Evolutionary conservation across 2,797 vertebrate genomes (phyloP), one percentile per base, ranked within the genome.

Genomic region (Rhyacichthys aspro): DNA sequence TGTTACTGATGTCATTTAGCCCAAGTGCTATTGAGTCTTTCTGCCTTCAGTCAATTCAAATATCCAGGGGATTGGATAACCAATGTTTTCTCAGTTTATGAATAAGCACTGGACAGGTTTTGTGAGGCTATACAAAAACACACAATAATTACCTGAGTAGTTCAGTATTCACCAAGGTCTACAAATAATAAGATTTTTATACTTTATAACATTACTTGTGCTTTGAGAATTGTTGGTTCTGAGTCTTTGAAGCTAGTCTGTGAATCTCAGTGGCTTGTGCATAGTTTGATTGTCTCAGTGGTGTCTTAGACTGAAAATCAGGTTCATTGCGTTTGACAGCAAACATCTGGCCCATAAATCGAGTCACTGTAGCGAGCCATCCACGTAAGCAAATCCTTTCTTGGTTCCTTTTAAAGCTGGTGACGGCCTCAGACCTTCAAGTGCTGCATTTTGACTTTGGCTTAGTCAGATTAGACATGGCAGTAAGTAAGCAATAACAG

Each of bases 391-490:
- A 14, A 42, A 71, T 71, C 55, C 54, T 39, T 48, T 48, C 1
- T 39, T 12, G 8, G n/a, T 44, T 28, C 9, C 17, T 71, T 63
- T 58, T 3, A 74, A 63, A 68, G 53, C 70, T 46, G 54, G 63
- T 70, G 66, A 74, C 39, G 37, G 62, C 61, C 38, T 67, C 55
- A 23, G 43, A 71, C 38, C 59, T 73, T 70, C 38, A 47, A 57
- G 48, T 68, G 66, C 49, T 56, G 44, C 18, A 15, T 28, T 78
- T 38, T 55, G 67, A 81, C 49, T 72, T 67, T 74, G 28, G 45
- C n/a, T 73, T 39, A 55, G 69, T 63, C 55, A 68, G 49, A 84
- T 85, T 79, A 75, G 65, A 78, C 59, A 57, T 3, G 18, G 59
- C 53, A 61, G 59, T 72, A 78, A 78, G 67, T 61, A 79, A 76